Evolutionary conservation across 2,888 invertebrate genomes (phyloP), one percentile per base, ranked within the genome.

Genomic region (Sturmia bella): DNA sequence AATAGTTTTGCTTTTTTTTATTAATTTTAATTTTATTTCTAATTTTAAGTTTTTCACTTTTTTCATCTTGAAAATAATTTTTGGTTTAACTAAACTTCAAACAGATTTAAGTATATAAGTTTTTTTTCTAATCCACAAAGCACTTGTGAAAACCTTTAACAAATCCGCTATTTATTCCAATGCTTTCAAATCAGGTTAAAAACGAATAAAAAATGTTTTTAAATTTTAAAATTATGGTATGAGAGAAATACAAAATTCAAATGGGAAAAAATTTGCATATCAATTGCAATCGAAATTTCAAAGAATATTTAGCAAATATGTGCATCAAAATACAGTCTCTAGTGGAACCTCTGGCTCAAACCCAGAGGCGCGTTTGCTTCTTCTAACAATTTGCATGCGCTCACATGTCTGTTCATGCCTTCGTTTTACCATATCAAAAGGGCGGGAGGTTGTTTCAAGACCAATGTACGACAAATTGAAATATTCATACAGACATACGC

Each of bases 401-500:
- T 5, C 21, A 12, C 19, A 9, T 32, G 15, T 37, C n/a, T 17
- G n/a, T 57, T 2, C 24, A 13, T 27, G 37, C 21, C 13, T 11
- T 4, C 13, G 37, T 21, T 63, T 17, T 19, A 24, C 4, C 27
- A 12, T 11, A 21, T 7, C n/a, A 48, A 37, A 7, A 37, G 27
- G 24, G 7, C 7, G 17, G 15, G 24, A 32, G 27, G 45, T 21
- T 37, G 52, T 39, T 56, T 17, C 56, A 75, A 61, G 68, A 45
- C 37, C 73, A 56, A 64, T 74, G 66, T 24, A 68, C 52, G 54
- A 78, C 68, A 83, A 84, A 84, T 85, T 80, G 81, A 83, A 84
- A 83, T 82, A 84, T 85, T 80, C 83, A 83, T 81, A 76, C 32
- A 32, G 32, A 32, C 81, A 76, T 83, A 83, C 83, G 83, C 80